Evolutionary conservation across 2,888 invertebrate genomes (phyloP).

Genomic region (Meiosimyza decipiens): DNA sequence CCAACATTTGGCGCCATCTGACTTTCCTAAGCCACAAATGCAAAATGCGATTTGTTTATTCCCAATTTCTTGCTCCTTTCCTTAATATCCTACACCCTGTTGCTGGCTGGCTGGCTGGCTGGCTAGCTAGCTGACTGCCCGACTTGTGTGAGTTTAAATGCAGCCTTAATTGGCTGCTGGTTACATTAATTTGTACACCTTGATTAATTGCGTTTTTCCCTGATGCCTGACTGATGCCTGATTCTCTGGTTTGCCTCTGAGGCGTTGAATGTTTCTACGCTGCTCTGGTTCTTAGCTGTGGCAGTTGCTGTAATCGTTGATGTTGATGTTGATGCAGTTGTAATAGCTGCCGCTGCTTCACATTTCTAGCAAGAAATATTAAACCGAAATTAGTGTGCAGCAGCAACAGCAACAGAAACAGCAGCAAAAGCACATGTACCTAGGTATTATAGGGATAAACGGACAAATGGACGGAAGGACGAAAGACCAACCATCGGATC

Average conservation of each 20-base stretch:
- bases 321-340: slow-evolving; percentile 4
- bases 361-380: slow-evolving; percentile 8
- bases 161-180: slow-evolving; percentile 62
- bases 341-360: slow-evolving; percentile 9
- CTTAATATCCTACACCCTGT: background rate
- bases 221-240: slow-evolving; percentile 24
- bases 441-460: too few species aligned
- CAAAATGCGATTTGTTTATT: background rate
- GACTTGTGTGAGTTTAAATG: slow-evolving; percentile 49
- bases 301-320: background rate
- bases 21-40: background rate
- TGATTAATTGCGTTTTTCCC: slow-evolving; percentile 53
- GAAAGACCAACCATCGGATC: background rate
- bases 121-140: too few species aligned
- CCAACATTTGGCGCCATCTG: slow-evolving; percentile 12
- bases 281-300: slow-evolving; percentile 5
- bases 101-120: background rate
- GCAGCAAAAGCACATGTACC: too few species aligned
- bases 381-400: slow-evolving; percentile 9
- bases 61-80: background rate
- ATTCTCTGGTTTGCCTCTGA: slow-evolving; percentile 25
- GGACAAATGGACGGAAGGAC: background rate
- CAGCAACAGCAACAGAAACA: background rate
- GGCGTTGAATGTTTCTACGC: slow-evolving; percentile 31
- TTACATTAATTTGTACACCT: slow-evolving; percentile 63